Base-by-base conservation (phyloP, 37 sponge, comb jelly and placozoan species). In the Chondrilla cf. caribensis region DNA sequence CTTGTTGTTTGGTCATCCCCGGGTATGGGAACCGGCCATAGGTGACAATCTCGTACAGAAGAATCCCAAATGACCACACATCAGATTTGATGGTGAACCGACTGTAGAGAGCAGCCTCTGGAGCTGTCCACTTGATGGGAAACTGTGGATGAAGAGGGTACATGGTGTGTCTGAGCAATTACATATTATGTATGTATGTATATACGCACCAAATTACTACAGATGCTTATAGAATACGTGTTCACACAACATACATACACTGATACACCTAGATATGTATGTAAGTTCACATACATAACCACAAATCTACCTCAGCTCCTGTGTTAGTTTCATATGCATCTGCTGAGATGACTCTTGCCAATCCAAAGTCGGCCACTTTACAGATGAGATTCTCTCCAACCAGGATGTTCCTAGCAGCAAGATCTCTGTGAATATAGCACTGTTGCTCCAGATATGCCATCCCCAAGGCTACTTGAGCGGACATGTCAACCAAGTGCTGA, bases 71-170 rank as follows among this genome's bases (percentile, higher is more conserved):
- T 11, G 95, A 93, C 98, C 98, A 97, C 25, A 97, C 98, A 47
- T 97, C 98, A 14, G 98, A 95, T 73, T 97, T 97, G 58, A 96
- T 98, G 58, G 96, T 92, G 86, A 98, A 98, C 38, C 97, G 59
- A 81, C 87, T 97, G 84, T 94, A 97, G 58, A 94, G 76, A 15
- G 95, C 94, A 33, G 99, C 99, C 66, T 98, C 99, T 14, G 99
- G 96, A 6, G 98, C 98, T 7, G 98, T 97, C 98, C 98, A 97
- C 73, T 97, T 97, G 85, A 97, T 97, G 77, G 99, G 99, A 87
- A 98, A 96, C n/a, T n/a, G n/a, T n/a, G 29, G 51, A 47, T n/a
- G n/a, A n/a, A n/a, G n/a, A 47, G 51, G 51, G 51, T 14, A 47
- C 6, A 11, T 47, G 51, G 15, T 62, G 64, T 15, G 25, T 62